A percentile compares a stretch with the other conserved stretches of the same genome.
These are phyloP conservation scores for Littorina saxatilis DNA, from an alignment of 1,140 invertebrate species.

Conservation along the genomic window DNA sequence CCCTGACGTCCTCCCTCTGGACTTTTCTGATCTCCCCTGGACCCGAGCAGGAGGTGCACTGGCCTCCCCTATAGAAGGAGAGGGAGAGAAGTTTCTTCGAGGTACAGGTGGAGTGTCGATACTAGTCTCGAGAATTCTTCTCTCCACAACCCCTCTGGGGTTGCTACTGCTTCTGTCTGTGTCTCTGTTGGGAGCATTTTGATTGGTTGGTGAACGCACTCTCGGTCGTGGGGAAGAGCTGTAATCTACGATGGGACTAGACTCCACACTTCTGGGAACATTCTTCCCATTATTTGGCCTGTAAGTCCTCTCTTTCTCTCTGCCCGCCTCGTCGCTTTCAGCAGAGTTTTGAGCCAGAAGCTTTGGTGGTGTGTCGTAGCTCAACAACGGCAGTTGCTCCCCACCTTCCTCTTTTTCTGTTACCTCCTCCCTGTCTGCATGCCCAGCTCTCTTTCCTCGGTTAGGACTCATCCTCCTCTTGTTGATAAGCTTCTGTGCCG, in stretches of 20 bases:
- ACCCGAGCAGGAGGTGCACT: not conserved
- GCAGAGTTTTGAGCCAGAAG: not conserved
- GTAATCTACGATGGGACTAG: conserved; percentile 12
- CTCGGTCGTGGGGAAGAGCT: not conserved
- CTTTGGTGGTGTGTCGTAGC: conserved; percentile 13
- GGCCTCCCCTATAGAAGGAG: not conserved
- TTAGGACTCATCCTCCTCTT: conserved; percentile 1
- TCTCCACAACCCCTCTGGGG: not conserved
- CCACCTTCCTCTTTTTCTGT: not conserved
- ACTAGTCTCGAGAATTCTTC: conserved; percentile 15
- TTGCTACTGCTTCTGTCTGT: not conserved
- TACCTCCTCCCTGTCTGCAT: not conserved
- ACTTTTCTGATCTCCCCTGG: conserved; percentile 1
- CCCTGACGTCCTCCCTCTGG: not conserved
- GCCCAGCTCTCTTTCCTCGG: not conserved
- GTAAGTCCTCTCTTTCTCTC: conserved; percentile 2
- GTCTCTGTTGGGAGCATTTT: not conserved
- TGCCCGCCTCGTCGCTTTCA: not conserved
- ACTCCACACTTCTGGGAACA: not conserved
- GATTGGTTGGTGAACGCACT: not conserved
- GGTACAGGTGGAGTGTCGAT: conserved; percentile 16
- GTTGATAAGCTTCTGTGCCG: conserved; percentile 32
- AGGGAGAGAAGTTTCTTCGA: conserved; percentile 22
- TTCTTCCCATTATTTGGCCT: not conserved
- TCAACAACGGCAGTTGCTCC: conserved; percentile 31